Conservation (phyloP, 2,113 vertebrate genomes). For the Equus quagga region DNA sequence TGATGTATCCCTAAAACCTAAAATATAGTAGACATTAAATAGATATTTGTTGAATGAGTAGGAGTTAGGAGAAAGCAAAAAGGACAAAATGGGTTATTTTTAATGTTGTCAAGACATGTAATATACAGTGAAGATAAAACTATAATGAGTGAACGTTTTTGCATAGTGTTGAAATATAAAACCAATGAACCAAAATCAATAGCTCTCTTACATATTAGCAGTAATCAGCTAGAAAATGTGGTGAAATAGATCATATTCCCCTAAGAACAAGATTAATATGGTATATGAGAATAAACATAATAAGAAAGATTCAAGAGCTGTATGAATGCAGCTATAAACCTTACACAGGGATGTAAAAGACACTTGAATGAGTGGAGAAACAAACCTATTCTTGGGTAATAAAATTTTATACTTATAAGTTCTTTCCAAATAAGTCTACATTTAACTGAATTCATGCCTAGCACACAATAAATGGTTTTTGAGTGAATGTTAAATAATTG, state of each 20-base stretch:
- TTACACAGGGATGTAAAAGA: not conserved
- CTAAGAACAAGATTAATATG: not conserved
- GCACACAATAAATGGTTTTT: not conserved
- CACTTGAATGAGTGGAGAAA: not conserved
- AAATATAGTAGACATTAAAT: not conserved
- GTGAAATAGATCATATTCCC: not conserved
- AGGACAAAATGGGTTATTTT: not conserved
- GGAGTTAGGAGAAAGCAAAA: not conserved
- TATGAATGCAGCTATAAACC: constrained; percentile 3
- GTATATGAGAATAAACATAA: not conserved
- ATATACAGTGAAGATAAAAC: not conserved
- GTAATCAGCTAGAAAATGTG: not conserved
- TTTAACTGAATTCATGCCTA: not conserved
- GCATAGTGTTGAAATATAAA: not conserved
- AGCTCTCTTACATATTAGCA: not conserved
- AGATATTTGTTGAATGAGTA: not conserved
- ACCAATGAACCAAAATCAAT: not conserved
- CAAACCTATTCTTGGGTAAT: not conserved
- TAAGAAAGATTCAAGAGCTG: not conserved
- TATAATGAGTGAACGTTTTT: not conserved
- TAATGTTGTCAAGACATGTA: constrained; percentile 4
- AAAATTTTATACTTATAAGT: not conserved
- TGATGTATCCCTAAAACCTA: not conserved
- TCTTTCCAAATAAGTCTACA: not conserved
- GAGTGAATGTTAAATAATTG: constrained; percentile 22